Evolutionary conservation across 2,888 invertebrate species (phyloP), one percentile per base, ranked within the genome.

Genomic region (Lagria hirta): DNA sequence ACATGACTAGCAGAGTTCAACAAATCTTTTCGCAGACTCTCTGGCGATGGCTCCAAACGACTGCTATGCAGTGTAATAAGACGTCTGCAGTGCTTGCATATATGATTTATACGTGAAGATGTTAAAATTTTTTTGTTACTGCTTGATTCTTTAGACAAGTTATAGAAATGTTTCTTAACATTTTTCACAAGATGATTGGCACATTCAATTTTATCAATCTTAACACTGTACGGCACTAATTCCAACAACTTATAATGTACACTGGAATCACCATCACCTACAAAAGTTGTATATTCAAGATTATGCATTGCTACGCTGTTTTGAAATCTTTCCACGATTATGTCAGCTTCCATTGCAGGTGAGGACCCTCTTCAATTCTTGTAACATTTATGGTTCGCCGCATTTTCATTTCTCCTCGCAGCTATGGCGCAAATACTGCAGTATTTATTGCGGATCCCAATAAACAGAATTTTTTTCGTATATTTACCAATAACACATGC

Each of bases 371-470:
- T 20, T 51, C 51, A 55, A 33, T 52, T 55, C 40, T 43, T 48
- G 24, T 43, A 54, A 24, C 55, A 55, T 29, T 33, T 20, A 46
- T 55, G 55, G 18, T 26, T 6, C 8, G 22, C 7, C 3, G 34
- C 11, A 11, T 6, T 1, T 30, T 17, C 17, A 23, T 34, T n/a
- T 23, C 15, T 45, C 18, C 32, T 48, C 13, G 16, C 22, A 2
- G 51, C 44, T 13, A 40, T 28, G 6, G 48, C 21, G 35, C 53
- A 55, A 17, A 51, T 42, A 12, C 12, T 23, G 28, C 53, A 55
- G 43, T 32, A 53, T 45, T 50, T 55, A 22, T 55, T 55, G 20
- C 48, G 8, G 10, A 55, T 44, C 11, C 40, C 52, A 4, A 53
- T 16, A 42, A 28, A 53, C 14, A 53, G 14, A 2, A 53, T 11